Evolutionary conservation across 2,797 vertebrate species (phyloP), one percentile per base, ranked within the genome.

Genomic region (Paratrypauchen microcephalus): DNA sequence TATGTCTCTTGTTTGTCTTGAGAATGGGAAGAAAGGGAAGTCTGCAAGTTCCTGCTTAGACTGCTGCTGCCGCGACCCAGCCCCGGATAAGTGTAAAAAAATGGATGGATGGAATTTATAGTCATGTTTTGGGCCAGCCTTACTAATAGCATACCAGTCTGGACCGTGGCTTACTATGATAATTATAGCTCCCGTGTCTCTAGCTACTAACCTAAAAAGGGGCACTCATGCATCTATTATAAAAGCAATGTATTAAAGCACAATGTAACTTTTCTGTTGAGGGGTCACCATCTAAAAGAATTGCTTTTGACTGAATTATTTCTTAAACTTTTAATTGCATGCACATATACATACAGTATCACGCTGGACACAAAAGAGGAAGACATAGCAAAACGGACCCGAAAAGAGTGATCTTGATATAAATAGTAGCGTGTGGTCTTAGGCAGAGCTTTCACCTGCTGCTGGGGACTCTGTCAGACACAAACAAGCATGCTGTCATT

Each of bases 351-450:
- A 45, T 45, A 45, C 13, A 45, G 41, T 45, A 45, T 45, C 13
- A 16, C 4, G 13, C 41, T 45, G 41, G 13, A 45, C 15, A 45
- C 13, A 45, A 45, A 48, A 64, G 36, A 57, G 8, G 19, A 68
- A 30, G 57, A 59, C 6, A 7, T 7, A 32, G 30, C 5, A 39
- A 58, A 18, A 39, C n/a, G 32, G 47, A 79, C 77, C 70, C 61
- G 58, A 75, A 26, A 73, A 70, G 19, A 45, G 16, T 69, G 74
- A 83, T 81, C 77, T 86, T 86, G 77, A 72, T 45, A 45, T 45
- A 45, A 41, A 45, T 45, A 41, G 72, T 26, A 48, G 41, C 41
- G 1, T 16, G 41, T 4, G 41, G 13, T 45, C 12, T 45, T 45
- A 15, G 70, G 71, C 66, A 21, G 62, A 58, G 72, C 47, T 47